These are phyloP conservation scores for Ricordea florida DNA, from an alignment of 92 coral and sea anemone genomes.

Conservation along the genomic window DNA sequence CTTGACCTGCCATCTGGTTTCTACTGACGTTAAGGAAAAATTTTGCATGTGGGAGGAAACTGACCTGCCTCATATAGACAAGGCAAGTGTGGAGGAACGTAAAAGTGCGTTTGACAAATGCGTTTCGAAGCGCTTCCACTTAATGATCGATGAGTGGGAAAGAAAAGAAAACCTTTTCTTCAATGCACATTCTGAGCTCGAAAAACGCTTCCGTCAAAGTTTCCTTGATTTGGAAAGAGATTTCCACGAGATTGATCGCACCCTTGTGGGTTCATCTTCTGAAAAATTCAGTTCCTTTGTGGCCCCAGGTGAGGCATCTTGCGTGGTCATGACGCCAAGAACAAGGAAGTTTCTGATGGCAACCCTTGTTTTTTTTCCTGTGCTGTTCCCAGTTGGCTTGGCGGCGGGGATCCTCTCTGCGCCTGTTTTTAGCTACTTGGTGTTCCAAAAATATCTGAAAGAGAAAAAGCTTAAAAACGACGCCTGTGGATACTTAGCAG, in stretches of 20 bases:
- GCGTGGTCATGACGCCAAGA: neutral
- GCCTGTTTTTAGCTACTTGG: neutral
- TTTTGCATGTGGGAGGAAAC: neutral
- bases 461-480: neutral
- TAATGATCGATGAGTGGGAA: neutral
- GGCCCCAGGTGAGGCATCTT: neutral
- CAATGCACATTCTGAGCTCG: neutral
- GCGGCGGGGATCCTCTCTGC: conserved; percentile 7
- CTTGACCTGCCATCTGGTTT: neutral
- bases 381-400: neutral
- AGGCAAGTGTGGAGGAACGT: neutral
- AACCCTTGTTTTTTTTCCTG: neutral
- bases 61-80: neutral
- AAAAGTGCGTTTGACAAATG: neutral
- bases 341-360: neutral
- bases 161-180: neutral
- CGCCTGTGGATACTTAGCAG: neutral
- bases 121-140: neutral
- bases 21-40: neutral
- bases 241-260: neutral
- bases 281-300: neutral
- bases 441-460: neutral
- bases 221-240: neutral
- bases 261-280: neutral
- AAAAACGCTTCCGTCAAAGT: neutral